Evolutionary conservation across 2,113 vertebrate genomes (phyloP).

Genomic region (Phasianus colchicus): DNA sequence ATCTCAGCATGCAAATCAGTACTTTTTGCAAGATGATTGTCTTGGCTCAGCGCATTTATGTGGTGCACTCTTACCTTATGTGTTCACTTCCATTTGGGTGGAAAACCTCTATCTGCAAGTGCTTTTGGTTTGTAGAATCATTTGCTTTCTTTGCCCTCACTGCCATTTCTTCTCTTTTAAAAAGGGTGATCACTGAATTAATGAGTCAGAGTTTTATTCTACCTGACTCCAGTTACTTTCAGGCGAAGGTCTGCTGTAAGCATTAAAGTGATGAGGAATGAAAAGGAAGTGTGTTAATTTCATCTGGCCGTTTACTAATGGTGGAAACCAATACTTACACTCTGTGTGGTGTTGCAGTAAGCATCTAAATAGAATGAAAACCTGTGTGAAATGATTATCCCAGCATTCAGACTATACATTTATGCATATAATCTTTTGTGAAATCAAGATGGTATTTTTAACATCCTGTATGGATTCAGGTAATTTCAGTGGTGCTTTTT

Average conservation of each 20-base stretch:
- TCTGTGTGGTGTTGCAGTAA: not conserved
- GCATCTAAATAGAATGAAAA: not conserved
- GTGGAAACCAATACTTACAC: not conserved
- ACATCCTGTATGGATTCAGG: not conserved
- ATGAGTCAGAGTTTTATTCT: conserved; percentile 36
- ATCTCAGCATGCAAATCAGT: conserved; percentile 36
- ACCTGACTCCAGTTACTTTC: not conserved
- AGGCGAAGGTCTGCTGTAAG: not conserved
- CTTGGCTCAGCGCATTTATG: conserved; percentile 10
- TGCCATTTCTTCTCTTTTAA: not conserved
- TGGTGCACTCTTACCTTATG: not conserved
- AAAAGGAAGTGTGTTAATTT: not conserved
- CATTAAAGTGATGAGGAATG: not conserved
- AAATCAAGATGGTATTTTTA: not conserved
- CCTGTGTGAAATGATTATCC: not conserved
- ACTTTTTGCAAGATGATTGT: conserved; percentile 43
- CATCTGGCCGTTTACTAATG: not conserved
- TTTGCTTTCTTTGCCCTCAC: not conserved
- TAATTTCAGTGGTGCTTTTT: not conserved
- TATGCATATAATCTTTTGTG: not conserved
- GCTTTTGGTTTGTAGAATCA: not conserved
- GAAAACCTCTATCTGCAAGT: not conserved
- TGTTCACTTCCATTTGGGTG: not conserved
- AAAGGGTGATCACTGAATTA: not conserved
- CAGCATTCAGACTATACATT: not conserved